Evolutionary conservation across 2,888 invertebrate genomes (phyloP), one percentile per base, ranked within the genome.

Genomic region (Microctonus hyperodae): DNA sequence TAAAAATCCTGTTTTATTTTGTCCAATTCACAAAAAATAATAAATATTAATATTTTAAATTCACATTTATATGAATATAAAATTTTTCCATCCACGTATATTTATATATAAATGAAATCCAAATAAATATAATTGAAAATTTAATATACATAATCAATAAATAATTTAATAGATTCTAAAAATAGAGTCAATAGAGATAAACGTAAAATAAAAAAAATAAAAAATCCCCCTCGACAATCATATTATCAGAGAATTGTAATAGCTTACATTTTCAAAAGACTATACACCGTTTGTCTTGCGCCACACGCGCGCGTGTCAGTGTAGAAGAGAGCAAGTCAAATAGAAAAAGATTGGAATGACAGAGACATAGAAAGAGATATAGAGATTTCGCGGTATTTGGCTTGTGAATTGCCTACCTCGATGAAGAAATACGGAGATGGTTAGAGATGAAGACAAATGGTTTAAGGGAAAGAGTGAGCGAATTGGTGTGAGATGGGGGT

Each of bases 391-490:
- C 35, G 28, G 59, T 59, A 63, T 67, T 67, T 67, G 44, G 63
- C 57, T 28, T 22, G 53, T 56, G n/a, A 50, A 62, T 57, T 67
- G 66, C 57, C 40, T 25, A 50, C 23, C 44, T 63, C 59, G 55
- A 64, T 71, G 63, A 67, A 70, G 70, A 70, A 68, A 67, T 59
- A 68, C 60, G 63, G 7, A 16, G 51, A 55, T 62, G 60, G 68
- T 33, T 25, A 53, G 33, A 56, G 65, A 71, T 71, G 66, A 68
- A 70, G 70, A 71, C 68, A 67, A 69, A 72, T 71, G 64, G 66
- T 68, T 61, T 10, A 58, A 56, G 62, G 50, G 35, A 51, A 25
- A 53, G 20, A 31, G 16, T 23, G 25, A 11, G 25, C 7, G 33
- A 16, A 23, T 16, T 56, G 53, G 7, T 31, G 44, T 31, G 64